Percentiles rank a stretch among this genome's conserved stretches.
phyloP scores from a whole-genome alignment of 2,113 vertebrate species.

The Falcunculus frontatus region DNA sequence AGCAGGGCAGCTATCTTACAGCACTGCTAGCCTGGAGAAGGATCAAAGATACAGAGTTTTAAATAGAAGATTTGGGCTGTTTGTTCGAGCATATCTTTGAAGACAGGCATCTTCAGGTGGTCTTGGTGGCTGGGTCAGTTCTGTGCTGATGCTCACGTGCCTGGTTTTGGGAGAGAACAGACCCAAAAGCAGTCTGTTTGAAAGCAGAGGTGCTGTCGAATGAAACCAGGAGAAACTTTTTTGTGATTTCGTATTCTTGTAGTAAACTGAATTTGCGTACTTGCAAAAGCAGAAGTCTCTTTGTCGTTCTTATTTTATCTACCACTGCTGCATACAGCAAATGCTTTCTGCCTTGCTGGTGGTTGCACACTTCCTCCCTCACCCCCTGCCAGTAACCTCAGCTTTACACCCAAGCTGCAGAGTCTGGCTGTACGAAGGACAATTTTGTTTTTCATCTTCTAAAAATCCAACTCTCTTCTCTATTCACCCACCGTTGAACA shows the following conservation, averaged over 20 bases:
- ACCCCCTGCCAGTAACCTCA: background rate
- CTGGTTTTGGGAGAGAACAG: background rate
- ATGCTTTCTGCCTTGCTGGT: background rate
- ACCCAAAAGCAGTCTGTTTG: background rate
- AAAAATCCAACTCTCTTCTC: background rate
- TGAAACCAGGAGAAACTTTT: background rate
- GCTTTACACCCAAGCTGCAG: background rate
- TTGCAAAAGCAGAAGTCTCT: background rate
- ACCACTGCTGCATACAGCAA: background rate
- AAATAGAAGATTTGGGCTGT: background rate
- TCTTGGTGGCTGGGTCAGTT: background rate
- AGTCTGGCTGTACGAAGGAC: background rate
- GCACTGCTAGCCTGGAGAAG: background rate
- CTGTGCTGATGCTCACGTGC: background rate
- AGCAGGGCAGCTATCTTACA: background rate
- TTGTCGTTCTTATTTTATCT: background rate
- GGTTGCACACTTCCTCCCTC: conserved; percentile 17
- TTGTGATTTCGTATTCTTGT: background rate
- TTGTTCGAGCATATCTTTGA: background rate
- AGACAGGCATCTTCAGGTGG: background rate
- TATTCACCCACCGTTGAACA: background rate
- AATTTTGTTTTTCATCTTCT: background rate
- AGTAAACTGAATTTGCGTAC: background rate
- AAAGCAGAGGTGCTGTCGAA: background rate
- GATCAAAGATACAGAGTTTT: background rate